A percentile compares a stretch with the other conserved stretches of the same genome.
phyloP scores from a whole-genome alignment of 2,888 invertebrate species.

The Drosophila nr. perissopoda region DNA sequence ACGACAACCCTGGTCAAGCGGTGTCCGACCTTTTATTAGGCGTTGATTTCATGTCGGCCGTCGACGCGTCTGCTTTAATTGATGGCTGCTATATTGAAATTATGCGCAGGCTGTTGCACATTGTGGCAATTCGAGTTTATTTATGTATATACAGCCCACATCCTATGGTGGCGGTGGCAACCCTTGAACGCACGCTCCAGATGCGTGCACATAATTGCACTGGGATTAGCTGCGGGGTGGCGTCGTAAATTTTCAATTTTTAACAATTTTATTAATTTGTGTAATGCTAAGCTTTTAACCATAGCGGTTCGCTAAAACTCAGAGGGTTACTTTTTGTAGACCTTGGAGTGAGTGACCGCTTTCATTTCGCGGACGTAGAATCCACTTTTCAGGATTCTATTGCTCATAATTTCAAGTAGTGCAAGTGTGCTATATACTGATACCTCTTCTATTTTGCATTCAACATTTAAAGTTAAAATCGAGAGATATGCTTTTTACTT shows the following conservation, averaged over 20 bases:
- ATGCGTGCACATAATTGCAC: constrained; percentile 31
- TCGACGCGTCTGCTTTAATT: constrained; percentile 56
- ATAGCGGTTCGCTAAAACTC: not conserved
- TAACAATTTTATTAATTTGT: constrained; percentile 23
- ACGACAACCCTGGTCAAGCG: constrained; percentile 38
- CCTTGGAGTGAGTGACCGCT: not conserved
- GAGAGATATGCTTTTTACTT: not conserved
- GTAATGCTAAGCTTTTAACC: not conserved
- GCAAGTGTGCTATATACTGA: not conserved
- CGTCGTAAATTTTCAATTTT: not conserved
- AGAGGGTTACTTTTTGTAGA: too few relatives aligned
- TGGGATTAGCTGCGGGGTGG: not conserved
- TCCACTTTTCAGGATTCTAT: not conserved
- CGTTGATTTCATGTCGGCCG: constrained; percentile 50
- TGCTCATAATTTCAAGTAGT: not conserved
- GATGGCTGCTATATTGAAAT: constrained; percentile 60
- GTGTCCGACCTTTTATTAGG: constrained; percentile 47
- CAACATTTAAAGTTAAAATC: not conserved
- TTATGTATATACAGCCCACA: not conserved
- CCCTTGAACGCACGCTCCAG: not conserved
- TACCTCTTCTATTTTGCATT: not conserved
- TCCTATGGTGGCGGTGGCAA: not conserved
- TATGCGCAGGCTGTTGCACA: constrained; percentile 62
- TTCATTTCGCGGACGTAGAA: not conserved
- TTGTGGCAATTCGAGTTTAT: constrained; percentile 37